phyloP scores from a whole-genome alignment of 2,113 vertebrate species.

The Coregonus clupeaformis region DNA sequence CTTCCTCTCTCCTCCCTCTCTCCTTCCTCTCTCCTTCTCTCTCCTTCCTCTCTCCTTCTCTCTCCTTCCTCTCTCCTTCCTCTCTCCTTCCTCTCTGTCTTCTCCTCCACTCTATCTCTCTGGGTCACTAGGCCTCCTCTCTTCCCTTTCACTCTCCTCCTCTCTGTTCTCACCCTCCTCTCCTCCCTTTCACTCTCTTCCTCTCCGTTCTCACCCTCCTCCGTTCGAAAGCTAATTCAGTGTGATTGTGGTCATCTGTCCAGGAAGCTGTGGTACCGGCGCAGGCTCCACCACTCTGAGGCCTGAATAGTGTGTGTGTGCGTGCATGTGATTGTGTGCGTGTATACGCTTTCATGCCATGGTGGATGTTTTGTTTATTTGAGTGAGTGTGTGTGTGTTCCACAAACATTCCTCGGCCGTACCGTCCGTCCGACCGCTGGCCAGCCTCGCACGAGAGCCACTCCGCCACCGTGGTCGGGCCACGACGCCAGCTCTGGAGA shows the following conservation, averaged over 20 bases:
- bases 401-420: conserved; percentile 70
- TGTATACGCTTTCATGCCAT: neutral
- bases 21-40: neutral
- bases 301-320: conserved; percentile 55
- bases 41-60: conserved; percentile 13
- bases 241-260: conserved; percentile 76
- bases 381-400: conserved; percentile 40
- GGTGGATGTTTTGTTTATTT: conserved; percentile 15
- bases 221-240: conserved; percentile 74
- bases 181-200: neutral
- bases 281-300: conserved; percentile 61
- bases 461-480: conserved; percentile 60
- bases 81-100: conserved; percentile 15
- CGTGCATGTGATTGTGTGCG: neutral
- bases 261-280: conserved; percentile 76
- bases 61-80: neutral
- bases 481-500: conserved; percentile 64
- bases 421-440: conserved; percentile 65
- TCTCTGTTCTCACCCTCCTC: too few relatives aligned
- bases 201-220: conserved; percentile 76
- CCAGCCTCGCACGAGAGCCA: conserved; percentile 71
- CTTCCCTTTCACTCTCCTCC: neutral
- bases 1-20: conserved; percentile 24
- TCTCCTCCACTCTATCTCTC: conserved; percentile 9
- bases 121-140: too few relatives aligned